These are phyloP conservation scores for Drosophila quadrilineata DNA, from an alignment of 1,140 invertebrate species.

Conservation along the genomic window DNA sequence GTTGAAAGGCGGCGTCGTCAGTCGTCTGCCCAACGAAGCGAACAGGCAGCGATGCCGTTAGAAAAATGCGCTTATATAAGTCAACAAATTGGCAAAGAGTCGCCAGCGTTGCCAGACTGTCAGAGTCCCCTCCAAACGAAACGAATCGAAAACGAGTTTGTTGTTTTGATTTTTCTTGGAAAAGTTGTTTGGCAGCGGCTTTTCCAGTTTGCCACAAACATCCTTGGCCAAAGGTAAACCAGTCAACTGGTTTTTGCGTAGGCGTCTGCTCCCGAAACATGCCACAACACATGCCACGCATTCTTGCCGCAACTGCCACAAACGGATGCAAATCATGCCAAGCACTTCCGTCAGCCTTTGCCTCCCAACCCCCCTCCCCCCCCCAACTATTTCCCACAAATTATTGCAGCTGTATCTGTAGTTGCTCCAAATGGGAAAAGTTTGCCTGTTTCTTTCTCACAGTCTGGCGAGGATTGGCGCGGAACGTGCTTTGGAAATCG, in stretches of 20 bases:
- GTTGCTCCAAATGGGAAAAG: slow-evolving; percentile 15
- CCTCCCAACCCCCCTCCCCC: background rate
- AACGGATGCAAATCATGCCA: slow-evolving; percentile 1
- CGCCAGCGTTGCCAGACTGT: no score
- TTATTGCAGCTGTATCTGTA: background rate
- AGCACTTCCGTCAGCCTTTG: slow-evolving; percentile 22
- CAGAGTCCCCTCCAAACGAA: no score
- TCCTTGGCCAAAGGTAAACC: slow-evolving; percentile 76
- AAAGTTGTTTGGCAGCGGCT: slow-evolving; percentile 59
- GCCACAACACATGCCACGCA: slow-evolving; percentile 21
- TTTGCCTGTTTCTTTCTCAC: slow-evolving; percentile 28
- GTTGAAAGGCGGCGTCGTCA: slow-evolving; percentile 59
- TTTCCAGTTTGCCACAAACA: slow-evolving; percentile 60
- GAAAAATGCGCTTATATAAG: slow-evolving; percentile 63
- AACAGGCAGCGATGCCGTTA: slow-evolving; percentile 27
- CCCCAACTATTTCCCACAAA: slow-evolving; percentile 20
- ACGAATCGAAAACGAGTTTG: slow-evolving; percentile 58
- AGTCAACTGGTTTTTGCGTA: slow-evolving; percentile 64
- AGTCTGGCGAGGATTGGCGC: background rate
- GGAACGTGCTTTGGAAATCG: slow-evolving; percentile 27
- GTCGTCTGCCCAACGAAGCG: slow-evolving; percentile 26
- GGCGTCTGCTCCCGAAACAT: slow-evolving; percentile 45
- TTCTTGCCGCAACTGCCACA: slow-evolving; percentile 31
- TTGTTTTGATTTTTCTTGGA: slow-evolving; percentile 62
- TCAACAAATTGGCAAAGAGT: slow-evolving; percentile 29